phyloP scores from a whole-genome alignment of 2,113 vertebrate genomes.

The Colossoma macropomum region DNA sequence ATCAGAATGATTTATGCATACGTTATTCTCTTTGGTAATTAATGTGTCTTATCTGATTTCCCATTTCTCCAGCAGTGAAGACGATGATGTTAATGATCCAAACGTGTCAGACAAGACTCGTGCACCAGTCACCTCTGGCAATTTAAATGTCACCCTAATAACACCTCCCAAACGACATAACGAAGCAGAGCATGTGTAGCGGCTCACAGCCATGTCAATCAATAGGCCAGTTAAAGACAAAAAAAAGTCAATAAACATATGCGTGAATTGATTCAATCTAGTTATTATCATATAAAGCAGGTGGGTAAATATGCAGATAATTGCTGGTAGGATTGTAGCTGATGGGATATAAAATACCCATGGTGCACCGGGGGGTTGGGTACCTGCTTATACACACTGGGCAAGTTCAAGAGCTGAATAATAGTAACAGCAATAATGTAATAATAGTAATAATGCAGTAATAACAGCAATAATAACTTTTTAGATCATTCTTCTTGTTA shows the following conservation, averaged over 20 bases:
- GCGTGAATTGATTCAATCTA: constrained; percentile 77
- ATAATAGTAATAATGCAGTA: too few relatives aligned
- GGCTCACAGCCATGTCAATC: constrained; percentile 71
- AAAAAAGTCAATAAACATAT: constrained; percentile 79
- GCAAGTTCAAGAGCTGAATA: too few relatives aligned
- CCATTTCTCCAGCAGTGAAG: background rate
- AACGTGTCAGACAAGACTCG: background rate
- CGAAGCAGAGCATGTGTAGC: constrained; percentile 65
- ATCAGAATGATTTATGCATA: background rate
- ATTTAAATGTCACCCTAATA: constrained; percentile 56
- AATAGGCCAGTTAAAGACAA: constrained; percentile 63
- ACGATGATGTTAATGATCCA: constrained; percentile 31
- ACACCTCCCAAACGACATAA: constrained; percentile 60
- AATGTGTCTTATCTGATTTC: constrained; percentile 21
- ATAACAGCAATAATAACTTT: too few relatives aligned
- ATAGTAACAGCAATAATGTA: too few relatives aligned
- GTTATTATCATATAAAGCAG: constrained; percentile 83
- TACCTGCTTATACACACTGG: too few relatives aligned
- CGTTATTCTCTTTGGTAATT: background rate
- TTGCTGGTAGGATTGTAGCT: constrained; percentile 51
- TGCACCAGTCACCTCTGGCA: constrained; percentile 41
- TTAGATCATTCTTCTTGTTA: too few relatives aligned
- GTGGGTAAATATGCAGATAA: constrained; percentile 79
- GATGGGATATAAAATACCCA: constrained; percentile 33
- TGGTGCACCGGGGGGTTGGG: background rate